phyloP scores from a whole-genome alignment of 2,888 invertebrate species.

The Tortricodes alternella region DNA sequence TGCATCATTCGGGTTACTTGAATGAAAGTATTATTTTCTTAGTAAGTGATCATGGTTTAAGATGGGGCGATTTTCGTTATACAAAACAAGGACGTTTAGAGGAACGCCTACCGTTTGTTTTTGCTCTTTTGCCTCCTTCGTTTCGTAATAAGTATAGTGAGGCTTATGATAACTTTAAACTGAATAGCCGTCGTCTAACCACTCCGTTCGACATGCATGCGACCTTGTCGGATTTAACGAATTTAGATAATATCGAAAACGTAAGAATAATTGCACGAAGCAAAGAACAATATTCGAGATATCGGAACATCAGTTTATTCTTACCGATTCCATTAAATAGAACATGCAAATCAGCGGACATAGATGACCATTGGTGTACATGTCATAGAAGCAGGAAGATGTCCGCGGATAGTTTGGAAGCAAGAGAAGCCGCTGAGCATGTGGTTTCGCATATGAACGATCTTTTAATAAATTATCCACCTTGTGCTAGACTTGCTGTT shows the following conservation, averaged over 20 bases:
- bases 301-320: slow-evolving; percentile 88
- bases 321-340: slow-evolving; percentile 85
- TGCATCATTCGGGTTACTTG: slow-evolving; percentile 75
- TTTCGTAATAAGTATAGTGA: slow-evolving; percentile 83
- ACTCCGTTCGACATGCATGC: slow-evolving; percentile 90
- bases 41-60: slow-evolving; percentile 94
- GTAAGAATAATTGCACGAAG: slow-evolving; percentile 44
- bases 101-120: slow-evolving; percentile 91
- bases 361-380: slow-evolving; percentile 92
- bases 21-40: slow-evolving; percentile 86
- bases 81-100: slow-evolving; percentile 93
- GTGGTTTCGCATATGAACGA: slow-evolving; percentile 85
- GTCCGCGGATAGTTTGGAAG: slow-evolving; percentile 68
- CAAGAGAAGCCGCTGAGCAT: slow-evolving; percentile 80
- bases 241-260: slow-evolving; percentile 57
- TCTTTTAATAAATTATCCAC: slow-evolving; percentile 79
- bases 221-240: slow-evolving; percentile 86
- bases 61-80: slow-evolving; percentile 89
- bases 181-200: slow-evolving; percentile 86
- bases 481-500: slow-evolving; percentile 85
- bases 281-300: slow-evolving; percentile 46
- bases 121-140: slow-evolving; percentile 86
- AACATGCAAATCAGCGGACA: slow-evolving; percentile 88
- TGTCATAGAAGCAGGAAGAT: slow-evolving; percentile 85
- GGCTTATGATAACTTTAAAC: slow-evolving; percentile 83